Percentiles rank a stretch among this genome's conserved stretches.
These are phyloP conservation scores for Erpobdella octoculata DNA, from an alignment of 2,888 invertebrate genomes.

Conservation along the genomic window DNA sequence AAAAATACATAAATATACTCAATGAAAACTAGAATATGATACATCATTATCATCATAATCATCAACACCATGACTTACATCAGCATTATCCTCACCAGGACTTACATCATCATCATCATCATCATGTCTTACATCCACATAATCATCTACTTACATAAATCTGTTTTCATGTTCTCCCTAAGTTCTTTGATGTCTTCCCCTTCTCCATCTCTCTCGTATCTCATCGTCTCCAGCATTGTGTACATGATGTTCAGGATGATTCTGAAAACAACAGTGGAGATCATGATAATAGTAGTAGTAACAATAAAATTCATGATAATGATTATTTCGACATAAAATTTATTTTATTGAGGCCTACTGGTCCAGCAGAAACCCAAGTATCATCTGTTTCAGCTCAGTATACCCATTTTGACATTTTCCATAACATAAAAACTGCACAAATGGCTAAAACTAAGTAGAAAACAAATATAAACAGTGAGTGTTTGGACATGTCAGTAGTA, in stretches of 20 bases:
- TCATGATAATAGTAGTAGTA: neutral
- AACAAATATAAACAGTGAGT: no score
- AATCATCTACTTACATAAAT: slow-evolving; percentile 50
- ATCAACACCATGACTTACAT: neutral
- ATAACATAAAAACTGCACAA: no score
- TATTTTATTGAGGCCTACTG: neutral
- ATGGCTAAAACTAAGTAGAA: no score
- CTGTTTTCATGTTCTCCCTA: slow-evolving; percentile 58
- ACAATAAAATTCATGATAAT: no score
- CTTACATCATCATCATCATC: neutral
- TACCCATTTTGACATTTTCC: no score
- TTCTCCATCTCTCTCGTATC: slow-evolving; percentile 42
- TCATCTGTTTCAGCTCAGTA: no score
- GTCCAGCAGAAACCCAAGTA: no score
- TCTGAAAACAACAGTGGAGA: slow-evolving; percentile 40
- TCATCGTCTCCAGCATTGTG: slow-evolving; percentile 85
- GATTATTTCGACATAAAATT: no score
- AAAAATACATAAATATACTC: neutral
- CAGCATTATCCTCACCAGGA: neutral
- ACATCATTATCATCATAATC: neutral
- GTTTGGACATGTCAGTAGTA: no score
- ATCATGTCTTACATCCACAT: neutral
- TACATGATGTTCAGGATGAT: slow-evolving; percentile 86
- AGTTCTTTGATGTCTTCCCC: slow-evolving; percentile 49
- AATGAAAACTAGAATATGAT: neutral